phyloP scores from a whole-genome alignment of 2,797 vertebrate genomes.

The Pipistrellus nathusii region DNA sequence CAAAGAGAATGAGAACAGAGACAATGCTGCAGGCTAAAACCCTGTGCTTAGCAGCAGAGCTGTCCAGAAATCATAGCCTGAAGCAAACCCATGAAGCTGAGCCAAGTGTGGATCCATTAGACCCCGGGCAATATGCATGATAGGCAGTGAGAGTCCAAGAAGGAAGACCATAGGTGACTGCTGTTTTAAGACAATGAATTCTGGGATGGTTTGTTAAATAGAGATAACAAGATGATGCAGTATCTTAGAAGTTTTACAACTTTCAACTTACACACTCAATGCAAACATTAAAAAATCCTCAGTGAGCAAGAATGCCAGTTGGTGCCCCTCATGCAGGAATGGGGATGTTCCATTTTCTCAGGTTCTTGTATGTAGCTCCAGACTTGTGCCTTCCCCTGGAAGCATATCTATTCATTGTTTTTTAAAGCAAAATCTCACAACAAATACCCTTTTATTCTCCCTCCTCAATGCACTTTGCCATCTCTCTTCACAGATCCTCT shows the following conservation, averaged over 20 bases:
- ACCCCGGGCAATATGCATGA: not conserved
- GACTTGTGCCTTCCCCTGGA: not conserved
- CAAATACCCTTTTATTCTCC: not conserved
- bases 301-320: not conserved
- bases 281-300: not conserved
- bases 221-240: not conserved
- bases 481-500: slow-evolving; percentile 48
- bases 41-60: not conserved
- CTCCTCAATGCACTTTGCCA: not conserved
- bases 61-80: not conserved
- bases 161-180: not conserved
- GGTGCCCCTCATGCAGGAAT: fast-evolving
- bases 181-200: not conserved
- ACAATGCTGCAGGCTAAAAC: not conserved
- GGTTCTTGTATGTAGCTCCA: not conserved
- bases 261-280: not conserved
- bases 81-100: not conserved
- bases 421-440: slow-evolving; percentile 25
- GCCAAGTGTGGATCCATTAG: not conserved
- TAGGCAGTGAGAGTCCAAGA: no score
- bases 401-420: not conserved
- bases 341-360: not conserved
- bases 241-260: not conserved
- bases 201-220: not conserved
- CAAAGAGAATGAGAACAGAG: not conserved